Evolutionary conservation across 2,113 vertebrate species (phyloP).

Genomic region (Chlamydotis undulata): DNA sequence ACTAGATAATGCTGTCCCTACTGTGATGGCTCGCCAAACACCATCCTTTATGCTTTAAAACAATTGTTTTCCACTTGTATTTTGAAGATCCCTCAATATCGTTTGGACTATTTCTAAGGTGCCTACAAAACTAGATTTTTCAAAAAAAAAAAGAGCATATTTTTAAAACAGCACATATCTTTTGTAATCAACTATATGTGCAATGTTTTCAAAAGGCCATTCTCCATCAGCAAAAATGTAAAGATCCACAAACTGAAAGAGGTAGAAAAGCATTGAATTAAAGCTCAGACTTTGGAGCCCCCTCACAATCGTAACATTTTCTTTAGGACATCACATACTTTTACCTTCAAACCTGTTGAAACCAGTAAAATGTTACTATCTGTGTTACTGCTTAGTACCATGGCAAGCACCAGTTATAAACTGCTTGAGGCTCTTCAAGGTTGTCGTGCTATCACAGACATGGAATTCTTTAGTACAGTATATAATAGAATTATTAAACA

Average conservation of each 20-base stretch:
- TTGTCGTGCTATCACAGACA: neutral
- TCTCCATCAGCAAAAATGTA: neutral
- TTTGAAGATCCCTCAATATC: neutral
- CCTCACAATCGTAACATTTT: neutral
- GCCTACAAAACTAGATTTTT: neutral
- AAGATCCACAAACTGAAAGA: neutral
- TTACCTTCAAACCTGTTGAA: neutral
- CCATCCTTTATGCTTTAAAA: neutral
- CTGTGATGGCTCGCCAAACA: neutral
- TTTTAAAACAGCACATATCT: neutral
- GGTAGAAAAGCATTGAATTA: neutral
- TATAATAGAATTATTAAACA: neutral
- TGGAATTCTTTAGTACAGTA: neutral
- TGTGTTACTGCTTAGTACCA: neutral
- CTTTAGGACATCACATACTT: neutral
- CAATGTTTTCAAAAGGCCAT: neutral
- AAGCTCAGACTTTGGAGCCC: neutral
- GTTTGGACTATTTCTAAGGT: neutral
- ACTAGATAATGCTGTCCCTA: neutral
- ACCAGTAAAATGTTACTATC: neutral
- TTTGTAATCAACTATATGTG: neutral
- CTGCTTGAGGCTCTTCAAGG: neutral
- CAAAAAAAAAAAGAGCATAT: neutral
- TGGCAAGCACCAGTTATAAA: neutral
- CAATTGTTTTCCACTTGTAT: neutral